Base-by-base conservation (phyloP, 2,113 vertebrate species). In the Dasyprocta punctata region DNA sequence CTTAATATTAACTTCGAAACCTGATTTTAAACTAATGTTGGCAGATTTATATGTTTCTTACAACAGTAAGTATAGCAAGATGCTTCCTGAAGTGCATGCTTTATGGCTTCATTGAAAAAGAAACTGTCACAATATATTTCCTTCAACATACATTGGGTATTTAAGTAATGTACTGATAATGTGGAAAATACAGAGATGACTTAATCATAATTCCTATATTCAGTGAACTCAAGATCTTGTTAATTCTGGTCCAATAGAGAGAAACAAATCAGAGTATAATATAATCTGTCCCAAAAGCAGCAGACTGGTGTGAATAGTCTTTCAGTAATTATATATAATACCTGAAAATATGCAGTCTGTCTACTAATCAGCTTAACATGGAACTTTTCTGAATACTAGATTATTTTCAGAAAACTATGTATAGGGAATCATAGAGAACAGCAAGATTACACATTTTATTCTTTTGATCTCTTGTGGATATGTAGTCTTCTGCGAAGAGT, bases 31-130 rank as follows among this genome's bases (percentile, higher is more conserved):
- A 77, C 77, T 54, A 91, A 20, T 83, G 73, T 92, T 93, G 82
- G 54, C 20, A 86, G 60, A 20, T 93, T 90, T 90, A 9, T 90
- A 7, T 89, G 24, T 92, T 89, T 52, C 54, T 93, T 63, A 19
- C 69, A 65, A 77, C 36, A 91, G 41, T 94, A 92, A 84, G 24
- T 94, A 58, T 93, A 85, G 67, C 16, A 93, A 41, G 83, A 87
- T 87, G 52, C 61, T 91, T 85, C 85, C 47, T 86, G 52, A 86
- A 92, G 49, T 89, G 11, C 28, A 14, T 85, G 56, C 94, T 82
- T 97, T 92, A 92, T 87, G 20, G 7, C 65, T 86, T 97, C 52
- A 77, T 92, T 98, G 69, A 85, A 96, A 97, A 90, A 26, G 24
- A 97, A 95, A 94, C 84, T 94, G 81, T 89, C 52, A 63, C 19